Conservation (phyloP, 2,797 vertebrate species). For the Tragopan temminckii region DNA sequence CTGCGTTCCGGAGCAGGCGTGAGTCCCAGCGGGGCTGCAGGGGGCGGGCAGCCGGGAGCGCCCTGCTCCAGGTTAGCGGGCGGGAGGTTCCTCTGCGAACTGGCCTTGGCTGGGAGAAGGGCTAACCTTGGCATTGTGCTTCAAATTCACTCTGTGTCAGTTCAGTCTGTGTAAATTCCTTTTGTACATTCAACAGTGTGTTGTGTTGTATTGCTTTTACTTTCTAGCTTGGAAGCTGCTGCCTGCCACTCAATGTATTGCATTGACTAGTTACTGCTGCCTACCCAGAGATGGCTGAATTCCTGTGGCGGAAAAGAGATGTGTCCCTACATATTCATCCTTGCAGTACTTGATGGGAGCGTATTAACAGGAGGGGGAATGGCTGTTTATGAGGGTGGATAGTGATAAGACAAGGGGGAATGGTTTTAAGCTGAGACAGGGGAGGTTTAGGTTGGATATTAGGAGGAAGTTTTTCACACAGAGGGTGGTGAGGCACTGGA, state of each 20-base stretch:
- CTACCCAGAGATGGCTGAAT: background rate
- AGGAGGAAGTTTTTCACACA: no score
- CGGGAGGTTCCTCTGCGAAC: no score
- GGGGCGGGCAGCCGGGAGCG: background rate
- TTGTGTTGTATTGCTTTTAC: background rate
- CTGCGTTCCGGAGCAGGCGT: background rate
- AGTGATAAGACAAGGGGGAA: no score
- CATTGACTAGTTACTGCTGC: background rate
- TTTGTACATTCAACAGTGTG: background rate
- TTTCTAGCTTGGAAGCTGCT: background rate
- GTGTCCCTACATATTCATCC: background rate
- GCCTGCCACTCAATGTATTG: background rate
- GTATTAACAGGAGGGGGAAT: no score
- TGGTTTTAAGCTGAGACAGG: no score
- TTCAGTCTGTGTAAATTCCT: background rate
- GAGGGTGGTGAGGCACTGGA: no score
- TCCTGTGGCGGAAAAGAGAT: slow-evolving; percentile 10
- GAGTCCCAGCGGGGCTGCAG: background rate
- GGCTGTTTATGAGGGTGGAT: no score
- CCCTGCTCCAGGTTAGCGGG: background rate
- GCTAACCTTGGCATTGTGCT: background rate
- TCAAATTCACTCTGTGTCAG: background rate
- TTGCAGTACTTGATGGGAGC: no score
- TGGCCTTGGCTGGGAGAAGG: background rate
- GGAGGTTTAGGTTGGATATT: no score